Base-by-base conservation (phyloP, 1,140 invertebrate species). In the Solen grandis region DNA sequence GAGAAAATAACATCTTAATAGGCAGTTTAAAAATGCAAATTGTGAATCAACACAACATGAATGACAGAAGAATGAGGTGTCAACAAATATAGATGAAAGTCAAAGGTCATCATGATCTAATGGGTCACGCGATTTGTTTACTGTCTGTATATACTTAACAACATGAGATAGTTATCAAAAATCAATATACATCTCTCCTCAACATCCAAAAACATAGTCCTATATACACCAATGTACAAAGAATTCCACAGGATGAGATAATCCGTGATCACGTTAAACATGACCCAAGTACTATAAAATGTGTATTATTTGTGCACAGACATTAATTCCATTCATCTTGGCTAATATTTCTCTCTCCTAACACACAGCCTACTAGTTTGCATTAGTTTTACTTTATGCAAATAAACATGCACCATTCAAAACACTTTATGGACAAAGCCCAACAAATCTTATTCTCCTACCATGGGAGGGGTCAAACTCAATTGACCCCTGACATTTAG, bases 11-110 rank as follows among this genome's bases (percentile, higher is more conserved):
- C 62, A 41, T 59, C 33, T 41, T 63, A 54, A 65, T 63, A 76
- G 74, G 74, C 74, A 76, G 74, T 76, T 63, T 65, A 75, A 57
- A 75, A 75, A 75, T 75, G 72, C 72, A 75, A 63, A 65, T 50
- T 75, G 72, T 75, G 60, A 75, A 38, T 62, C 72, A 75, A 75
- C 60, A 75, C 60, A 62, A 38, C 29, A 62, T 35, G 29, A 62
- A 75, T 63, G 55, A 63, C n/a, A 62, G 62, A 50, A 55, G 41
- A 38, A 75, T 73, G 69, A 73, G 69, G 36, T 50, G 57, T 29
- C 52, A 36, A 68, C 54, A 29, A 68, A 68, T 68, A 68, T 36
- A 55, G 57, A 70, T 70, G 68, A 70, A 54, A n/a, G n/a, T n/a
- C n/a, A n/a, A n/a, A n/a, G n/a, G n/a, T n/a, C n/a, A n/a, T n/a